Evolutionary conservation across 92 coral and sea anemone genomes (phyloP), one percentile per base, ranked within the genome.

Genomic region (Bergia sp.): DNA sequence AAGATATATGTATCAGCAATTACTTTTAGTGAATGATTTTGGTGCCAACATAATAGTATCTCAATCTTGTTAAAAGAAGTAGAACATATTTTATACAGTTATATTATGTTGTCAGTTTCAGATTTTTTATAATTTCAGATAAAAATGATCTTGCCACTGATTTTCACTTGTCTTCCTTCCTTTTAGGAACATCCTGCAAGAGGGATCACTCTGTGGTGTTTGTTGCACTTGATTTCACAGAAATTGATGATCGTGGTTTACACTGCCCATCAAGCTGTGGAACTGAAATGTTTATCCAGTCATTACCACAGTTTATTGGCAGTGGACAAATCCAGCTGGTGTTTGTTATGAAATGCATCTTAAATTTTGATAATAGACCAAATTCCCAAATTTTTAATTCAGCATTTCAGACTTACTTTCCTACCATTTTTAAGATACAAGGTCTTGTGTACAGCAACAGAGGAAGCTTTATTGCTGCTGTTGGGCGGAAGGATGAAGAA

Each of bases 401-500:
- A 23, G 87, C 87, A 69, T 71, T 84, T 67, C 18, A 49, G 20
- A 84, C 65, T 29, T 72, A 69, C 64, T 84, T 84, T 50, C 8
- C 11, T 13, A 36, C n/a, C 8, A 84, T 71, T 44, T 84, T 15
- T 29, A 7, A 4, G 0, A 2, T 15, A 1, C 87, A 69, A 16
- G 87, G 87, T 67, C 4, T 45, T 2, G 1, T 69, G 11, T 84
- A 84, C 37, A 3, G 0, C 9, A 84, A 36, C 79, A 69, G 37
- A 50, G 87, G 87, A 36, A 84, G 71, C 65, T 84, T 84, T 71
- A 36, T 84, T 84, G 87, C 87, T 72, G 87, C 87, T 23, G 87
- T 83, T 4, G 87, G 87, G 3, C 87, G 87, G 21, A 67, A 83
- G 9, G 87, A 83, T 67, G 87, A 83, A 72, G 64, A 66, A 69